Conservation (phyloP, 2,888 invertebrate genomes). For the Acleris laterana region DNA sequence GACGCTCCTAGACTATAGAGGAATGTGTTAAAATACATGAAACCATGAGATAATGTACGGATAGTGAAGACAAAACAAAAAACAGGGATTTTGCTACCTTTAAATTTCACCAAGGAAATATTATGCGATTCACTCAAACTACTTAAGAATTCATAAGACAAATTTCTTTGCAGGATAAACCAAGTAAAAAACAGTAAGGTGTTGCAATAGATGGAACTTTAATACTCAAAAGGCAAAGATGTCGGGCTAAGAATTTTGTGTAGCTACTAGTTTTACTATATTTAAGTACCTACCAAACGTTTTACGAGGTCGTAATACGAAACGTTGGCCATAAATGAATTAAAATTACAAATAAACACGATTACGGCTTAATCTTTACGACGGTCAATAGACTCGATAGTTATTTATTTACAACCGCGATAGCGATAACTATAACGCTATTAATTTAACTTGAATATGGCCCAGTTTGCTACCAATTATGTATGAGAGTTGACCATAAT, state of each 20-base stretch:
- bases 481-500: too few relatives aligned
- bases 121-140: neutral
- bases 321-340: neutral
- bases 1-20: neutral
- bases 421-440: slow-evolving; percentile 19
- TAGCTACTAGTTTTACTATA: neutral
- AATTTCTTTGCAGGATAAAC: too few relatives aligned
- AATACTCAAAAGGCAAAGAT: too few relatives aligned
- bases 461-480: too few relatives aligned
- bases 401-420: slow-evolving; percentile 17
- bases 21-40: slow-evolving; percentile 14
- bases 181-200: too few relatives aligned
- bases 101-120: neutral
- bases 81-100: neutral
- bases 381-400: slow-evolving; percentile 1
- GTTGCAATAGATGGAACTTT: too few relatives aligned
- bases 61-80: slow-evolving; percentile 2
- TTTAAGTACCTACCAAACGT: neutral
- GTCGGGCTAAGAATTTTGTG: neutral
- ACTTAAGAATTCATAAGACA: neutral
- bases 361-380: slow-evolving; percentile 24
- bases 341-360: slow-evolving; percentile 21
- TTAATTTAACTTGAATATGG: slow-evolving; percentile 13
- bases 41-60: neutral
- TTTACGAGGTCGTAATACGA: neutral